Evolutionary conservation across 1,140 invertebrate species (phyloP), one percentile per base, ranked within the genome.

Genomic region (Hyphantria cunea): DNA sequence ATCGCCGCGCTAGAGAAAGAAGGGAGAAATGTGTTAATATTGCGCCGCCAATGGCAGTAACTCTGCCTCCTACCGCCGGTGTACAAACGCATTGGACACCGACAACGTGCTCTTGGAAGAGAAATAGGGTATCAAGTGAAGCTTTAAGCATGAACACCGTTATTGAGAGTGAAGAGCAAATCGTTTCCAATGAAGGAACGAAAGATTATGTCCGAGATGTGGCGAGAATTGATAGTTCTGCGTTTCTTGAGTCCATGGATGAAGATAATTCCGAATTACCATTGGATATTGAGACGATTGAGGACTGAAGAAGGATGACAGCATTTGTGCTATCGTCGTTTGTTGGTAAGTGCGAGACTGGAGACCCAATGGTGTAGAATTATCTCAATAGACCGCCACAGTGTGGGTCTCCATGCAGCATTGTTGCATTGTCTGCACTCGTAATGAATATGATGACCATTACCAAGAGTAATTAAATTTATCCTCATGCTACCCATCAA

Each of bases 1-100:
- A 95, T 80, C 92, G 95, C 66, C 89, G 95, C 54, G 95, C 95
- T 0, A 86, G 94, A 42, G 94, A 95, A 72, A 84, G 94, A 64
- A 87, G 94, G 73, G 94, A 95, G 70, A 90, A 86, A 55, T 75
- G 66, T 13, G 51, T 66, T 0, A 77, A 61, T 15, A 81, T 88
- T 0, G 63, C 71, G 0, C 83, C 83, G 1, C 87, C 85, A 0
- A 61, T 70, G 13, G 80, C 77, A 0, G 71, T 85, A 0, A 74
- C 80, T 5, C 50, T 89, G 25, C 81, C 82, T 5, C 72, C 86
- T 1, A 80, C 82, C 0, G 44, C 66, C 10, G 17, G 50, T 11
- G 42, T 56, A 3, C 64, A 70, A 0, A 63, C 48, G 39, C 14
- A 25, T 10, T 39, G 54, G 6, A 48, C 59, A 39, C 15, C 48